Evolutionary conservation across 2,888 invertebrate genomes (phyloP).

Genomic region (Eupeodes luniger): DNA sequence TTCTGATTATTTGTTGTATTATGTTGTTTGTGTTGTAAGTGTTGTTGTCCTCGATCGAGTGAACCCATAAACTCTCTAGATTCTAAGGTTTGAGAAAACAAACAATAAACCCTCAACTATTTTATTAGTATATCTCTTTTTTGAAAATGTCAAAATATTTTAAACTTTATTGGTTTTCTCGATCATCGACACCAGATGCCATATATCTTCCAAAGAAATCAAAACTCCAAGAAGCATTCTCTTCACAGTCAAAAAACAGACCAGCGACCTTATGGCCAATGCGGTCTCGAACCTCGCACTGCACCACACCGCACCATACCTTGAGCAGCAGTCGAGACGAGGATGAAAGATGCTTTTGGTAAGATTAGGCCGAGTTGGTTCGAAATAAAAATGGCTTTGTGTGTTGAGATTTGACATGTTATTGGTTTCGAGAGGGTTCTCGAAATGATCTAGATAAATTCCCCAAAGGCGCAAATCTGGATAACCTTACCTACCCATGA

Average conservation of each 20-base stretch:
- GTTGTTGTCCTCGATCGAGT: constrained; percentile 25
- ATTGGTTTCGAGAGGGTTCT: constrained; percentile 70
- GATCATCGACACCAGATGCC: constrained; percentile 72
- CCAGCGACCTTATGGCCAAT: background rate
- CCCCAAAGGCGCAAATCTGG: constrained; percentile 57
- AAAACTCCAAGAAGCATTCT: constrained; percentile 64
- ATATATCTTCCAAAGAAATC: constrained; percentile 72
- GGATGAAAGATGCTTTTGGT: constrained; percentile 41
- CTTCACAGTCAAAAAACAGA: background rate
- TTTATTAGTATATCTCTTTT: constrained; percentile 64
- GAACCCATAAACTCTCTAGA: constrained; percentile 67
- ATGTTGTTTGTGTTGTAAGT: background rate
- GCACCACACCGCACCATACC: no score
- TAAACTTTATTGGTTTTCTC: constrained; percentile 74
- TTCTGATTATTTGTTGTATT: background rate
- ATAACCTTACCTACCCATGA: background rate
- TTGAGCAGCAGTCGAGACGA: background rate
- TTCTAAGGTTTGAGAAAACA: constrained; percentile 31
- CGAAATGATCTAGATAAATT: constrained; percentile 75
- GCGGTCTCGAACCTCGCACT: background rate
- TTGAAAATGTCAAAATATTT: constrained; percentile 71
- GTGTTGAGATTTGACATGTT: constrained; percentile 67
- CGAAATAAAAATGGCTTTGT: constrained; percentile 43
- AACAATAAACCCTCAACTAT: constrained; percentile 50
- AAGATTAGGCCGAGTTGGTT: constrained; percentile 57